Percentiles rank a stretch among this genome's conserved stretches.
These are phyloP conservation scores for Drosophila formosana DNA, from an alignment of 2,888 invertebrate genomes.

Conservation along the genomic window DNA sequence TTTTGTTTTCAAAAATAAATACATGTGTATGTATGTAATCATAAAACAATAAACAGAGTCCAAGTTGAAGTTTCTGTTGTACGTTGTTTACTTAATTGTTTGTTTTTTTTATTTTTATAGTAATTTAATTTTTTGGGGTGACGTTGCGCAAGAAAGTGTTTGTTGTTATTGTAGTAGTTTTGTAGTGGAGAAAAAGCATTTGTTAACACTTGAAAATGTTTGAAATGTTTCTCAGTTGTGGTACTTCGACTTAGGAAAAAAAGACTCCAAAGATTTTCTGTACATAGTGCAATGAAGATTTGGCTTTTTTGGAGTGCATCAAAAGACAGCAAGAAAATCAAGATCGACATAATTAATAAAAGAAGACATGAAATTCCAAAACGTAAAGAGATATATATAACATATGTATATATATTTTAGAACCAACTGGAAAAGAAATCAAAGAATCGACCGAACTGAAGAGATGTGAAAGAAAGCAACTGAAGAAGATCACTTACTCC, in stretches of 20 bases:
- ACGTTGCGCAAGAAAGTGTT: constrained; percentile 52
- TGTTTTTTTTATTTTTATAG: constrained; percentile 1
- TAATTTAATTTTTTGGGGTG: constrained; percentile 17
- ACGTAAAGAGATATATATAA: constrained; percentile 5
- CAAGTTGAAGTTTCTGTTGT: constrained; percentile 57
- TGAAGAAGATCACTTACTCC: constrained; percentile 32
- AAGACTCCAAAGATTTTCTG: constrained; percentile 51
- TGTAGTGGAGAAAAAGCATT: constrained; percentile 48
- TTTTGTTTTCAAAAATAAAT: constrained; percentile 56
- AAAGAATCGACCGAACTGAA: constrained; percentile 25
- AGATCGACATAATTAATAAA: constrained; percentile 18
- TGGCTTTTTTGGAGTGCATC: constrained; percentile 67
- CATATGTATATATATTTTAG: background rate
- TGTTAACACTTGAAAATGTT: constrained; percentile 58
- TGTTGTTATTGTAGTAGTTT: constrained; percentile 19
- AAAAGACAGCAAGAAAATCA: constrained; percentile 69
- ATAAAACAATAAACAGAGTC: constrained; percentile 58
- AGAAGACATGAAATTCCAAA: constrained; percentile 29
- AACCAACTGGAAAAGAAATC: constrained; percentile 3
- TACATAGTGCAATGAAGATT: constrained; percentile 73
- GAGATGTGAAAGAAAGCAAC: constrained; percentile 38
- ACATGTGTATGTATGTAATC: constrained; percentile 44
- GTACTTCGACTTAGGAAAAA: constrained; percentile 36
- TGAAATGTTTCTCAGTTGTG: constrained; percentile 44
- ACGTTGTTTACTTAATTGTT: constrained; percentile 8